Evolutionary conservation across 53 echinoderm and acorn worm genomes (phyloP), one percentile per base, ranked within the genome.

Genomic region (Hippasteria phrygiana): DNA sequence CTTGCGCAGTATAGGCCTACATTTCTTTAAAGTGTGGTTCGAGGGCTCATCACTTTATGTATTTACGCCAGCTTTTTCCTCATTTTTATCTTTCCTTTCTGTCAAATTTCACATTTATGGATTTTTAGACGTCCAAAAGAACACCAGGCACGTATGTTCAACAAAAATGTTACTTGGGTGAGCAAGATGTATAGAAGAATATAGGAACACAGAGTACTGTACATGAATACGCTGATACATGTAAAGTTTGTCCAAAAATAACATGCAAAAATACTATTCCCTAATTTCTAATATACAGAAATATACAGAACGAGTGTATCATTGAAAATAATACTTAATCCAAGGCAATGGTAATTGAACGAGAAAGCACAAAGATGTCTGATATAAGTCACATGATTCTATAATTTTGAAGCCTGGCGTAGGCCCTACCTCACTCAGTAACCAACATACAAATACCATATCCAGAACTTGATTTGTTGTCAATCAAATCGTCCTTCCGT

Each of bases 331-430:
- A 36, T 13, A 27, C 11, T 63, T 62, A 82, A 62, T 63, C 35
- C 47, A 9, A 34, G 14, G 38, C 40, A 53, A 35, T 27, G 5
- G 46, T 50, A 48, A 7, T 33, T 38, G 56, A 78, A 78, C 78
- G 59, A 82, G 66, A 82, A 82, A 82, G 82, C 82, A 82, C 82
- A 82, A 18, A 50, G 34, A 77, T 53, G 18, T 17, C 42, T 32
- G n/a, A n/a, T n/a, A 62, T n/a, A 56, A n/a, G 38, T 38, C 56
- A 18, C 14, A 56, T 78, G 38, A 36, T 55, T 33, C 3, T 59
- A 59, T 59, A 18, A 2, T 18, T 59, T 22, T 8, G 26, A n/a
- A n/a, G n/a, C n/a, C n/a, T n/a, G n/a, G n/a, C n/a, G n/a, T n/a
- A n/a, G n/a, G n/a, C n/a, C n/a, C n/a, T n/a, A n/a, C n/a, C n/a